phyloP scores from a whole-genome alignment of 2,888 invertebrate species.

The Cosmia trapezina region DNA sequence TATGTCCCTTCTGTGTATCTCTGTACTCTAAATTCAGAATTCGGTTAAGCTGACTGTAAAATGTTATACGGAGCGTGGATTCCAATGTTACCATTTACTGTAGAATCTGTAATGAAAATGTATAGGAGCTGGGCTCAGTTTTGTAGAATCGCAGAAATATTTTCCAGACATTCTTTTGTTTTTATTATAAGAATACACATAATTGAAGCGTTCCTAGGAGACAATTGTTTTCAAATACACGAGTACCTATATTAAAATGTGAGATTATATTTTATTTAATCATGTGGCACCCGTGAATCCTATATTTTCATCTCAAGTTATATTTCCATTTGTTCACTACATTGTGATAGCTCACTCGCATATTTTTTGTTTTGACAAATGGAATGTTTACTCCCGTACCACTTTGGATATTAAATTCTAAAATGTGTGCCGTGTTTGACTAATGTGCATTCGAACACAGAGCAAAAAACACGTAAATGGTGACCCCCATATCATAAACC shows the following conservation, averaged over 20 bases:
- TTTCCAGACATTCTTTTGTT: not conserved
- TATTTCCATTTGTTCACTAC: not conserved
- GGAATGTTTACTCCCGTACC: not conserved
- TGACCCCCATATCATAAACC: too few relatives aligned
- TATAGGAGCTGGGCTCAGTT: not conserved
- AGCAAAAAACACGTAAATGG: not conserved
- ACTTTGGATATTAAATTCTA: slow-evolving; percentile 42
- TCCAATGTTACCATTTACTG: not conserved
- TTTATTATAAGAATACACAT: not conserved
- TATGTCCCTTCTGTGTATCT: slow-evolving; percentile 15
- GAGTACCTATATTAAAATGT: not conserved
- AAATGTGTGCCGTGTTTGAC: slow-evolving; percentile 3
- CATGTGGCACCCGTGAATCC: not conserved
- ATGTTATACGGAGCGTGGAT: slow-evolving; percentile 4
- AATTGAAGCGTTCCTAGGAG: not conserved
- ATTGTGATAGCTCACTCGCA: not conserved
- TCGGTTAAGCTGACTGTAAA: slow-evolving; percentile 22
- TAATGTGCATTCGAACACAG: slow-evolving; percentile 16
- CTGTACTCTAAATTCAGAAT: slow-evolving; percentile 19
- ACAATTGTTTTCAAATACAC: not conserved
- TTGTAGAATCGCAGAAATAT: not conserved
- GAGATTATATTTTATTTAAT: too few relatives aligned
- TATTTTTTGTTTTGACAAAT: slow-evolving; percentile 12
- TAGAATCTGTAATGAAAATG: not conserved
- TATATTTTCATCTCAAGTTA: not conserved